Base-by-base conservation (phyloP, 2,888 invertebrate species). In the Catotricha subobsoleta region DNA sequence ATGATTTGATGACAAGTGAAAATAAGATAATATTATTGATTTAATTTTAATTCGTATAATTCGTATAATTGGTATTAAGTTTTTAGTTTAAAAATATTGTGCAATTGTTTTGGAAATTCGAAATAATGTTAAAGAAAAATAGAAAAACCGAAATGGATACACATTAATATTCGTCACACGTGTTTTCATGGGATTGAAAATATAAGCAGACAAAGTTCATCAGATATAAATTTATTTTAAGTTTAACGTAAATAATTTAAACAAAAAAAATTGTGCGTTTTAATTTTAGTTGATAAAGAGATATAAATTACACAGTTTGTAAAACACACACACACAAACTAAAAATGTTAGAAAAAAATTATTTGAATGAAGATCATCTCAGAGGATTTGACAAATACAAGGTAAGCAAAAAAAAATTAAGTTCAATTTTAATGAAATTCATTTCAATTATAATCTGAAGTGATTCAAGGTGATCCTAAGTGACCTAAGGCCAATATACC, bases 331-430 rank as follows among this genome's bases (percentile, higher is more conserved):
- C n/a, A n/a, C n/a, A n/a, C n/a, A n/a, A n/a, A 25, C 10, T 10
- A 33, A 34, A 34, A 34, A 34, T 37, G 36, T 16, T 10, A 2
- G 9, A 25, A 37, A 25, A 2, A 3, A 23, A 20, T 15, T 62
- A 63, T 52, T 53, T 63, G 47, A 53, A 51, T 34, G 59, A 59
- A 45, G 54, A 53, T 46, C 60, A 63, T 52, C 57, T 63, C 51
- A 54, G 51, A 54, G 62, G 62, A 48, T 63, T 63, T 56, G 63
- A 62, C 48, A 58, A 58, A 34, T 63, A 63, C 50, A 63, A 62
- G 62, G 62, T 63, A 46, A 54, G 21, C 66, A 13, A 19, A 31
- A 31, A 31, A 15, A 31, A 31, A 31, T 15, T 10, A 30, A 16
- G 25, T 10, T 8, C 3, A 30, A 15, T 5, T 16, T 30, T 5